Base-by-base conservation (phyloP, 2,888 invertebrate genomes). In the Idaea biselata region DNA sequence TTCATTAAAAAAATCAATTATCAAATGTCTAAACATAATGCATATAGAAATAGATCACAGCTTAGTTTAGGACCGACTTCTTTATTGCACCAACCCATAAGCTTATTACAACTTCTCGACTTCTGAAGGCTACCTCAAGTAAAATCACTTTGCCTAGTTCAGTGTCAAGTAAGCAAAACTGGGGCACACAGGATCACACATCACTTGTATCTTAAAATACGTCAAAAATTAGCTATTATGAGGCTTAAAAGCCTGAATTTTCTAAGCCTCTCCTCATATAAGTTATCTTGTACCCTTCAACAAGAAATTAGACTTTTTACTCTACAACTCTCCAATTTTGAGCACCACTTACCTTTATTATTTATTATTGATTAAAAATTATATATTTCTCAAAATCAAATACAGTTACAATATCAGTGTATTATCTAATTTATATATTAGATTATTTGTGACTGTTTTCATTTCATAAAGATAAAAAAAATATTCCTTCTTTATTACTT, bases 11-110 rank as follows among this genome's bases (percentile, higher is more conserved):
- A 25, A 25, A 25, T n/a, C 25, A 25, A 25, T 25, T 25, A 44
- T 44, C 44, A 44, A 44, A 44, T 14, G 44, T 44, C 44, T 2
- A 8, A 32, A 8, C 80, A 80, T 76, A 76, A 78, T 17, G 18
- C 78, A 80, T 73, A 84, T 77, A 88, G 81, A 86, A 81, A 84
- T 77, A 84, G 81, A 91, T 91, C 91, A 91, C 91, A 91, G 91
- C 80, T 86, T 79, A 84, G 80, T 82, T 84, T 85, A 86, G 87
- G 82, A 87, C 84, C 81, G 74, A 70, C 70, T 66, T 67, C 68
- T 72, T 70, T 70, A 75, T 75, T 73, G 74, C 73, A 72, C 69
- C 67, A 64, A 59, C 18, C 16, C 54, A 59, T 44, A 14, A 14
- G 14, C 44, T 44, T 44, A 44, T 44, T 3, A 14, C 8, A 6